These are phyloP conservation scores for Malurus elegans DNA, from an alignment of 2,113 vertebrate species.

Conservation along the genomic window DNA sequence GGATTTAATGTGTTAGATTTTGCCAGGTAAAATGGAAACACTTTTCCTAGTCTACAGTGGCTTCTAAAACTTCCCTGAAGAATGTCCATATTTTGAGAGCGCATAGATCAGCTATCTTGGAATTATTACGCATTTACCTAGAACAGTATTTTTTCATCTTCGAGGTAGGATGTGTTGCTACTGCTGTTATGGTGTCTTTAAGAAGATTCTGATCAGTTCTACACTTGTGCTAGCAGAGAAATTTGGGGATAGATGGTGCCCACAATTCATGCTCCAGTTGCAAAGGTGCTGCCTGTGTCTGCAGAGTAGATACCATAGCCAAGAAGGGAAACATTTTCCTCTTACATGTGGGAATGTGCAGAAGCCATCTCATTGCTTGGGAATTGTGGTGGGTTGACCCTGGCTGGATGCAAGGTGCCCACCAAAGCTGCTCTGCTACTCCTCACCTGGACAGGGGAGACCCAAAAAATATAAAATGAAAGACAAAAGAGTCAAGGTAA, in stretches of 20 bases:
- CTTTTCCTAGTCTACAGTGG: neutral
- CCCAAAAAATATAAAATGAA: neutral
- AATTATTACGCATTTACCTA: neutral
- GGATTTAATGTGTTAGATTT: neutral
- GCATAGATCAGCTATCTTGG: neutral
- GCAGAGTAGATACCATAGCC: neutral
- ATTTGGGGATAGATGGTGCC: neutral
- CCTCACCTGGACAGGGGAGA: neutral
- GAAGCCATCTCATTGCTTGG: neutral
- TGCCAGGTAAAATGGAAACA: neutral
- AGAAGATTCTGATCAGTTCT: neutral
- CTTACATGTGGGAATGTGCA: accelerated
- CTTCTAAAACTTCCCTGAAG: neutral
- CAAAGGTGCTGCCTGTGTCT: neutral
- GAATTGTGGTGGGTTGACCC: neutral
- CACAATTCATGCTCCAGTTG: neutral
- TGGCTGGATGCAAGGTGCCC: neutral
- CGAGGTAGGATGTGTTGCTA: neutral
- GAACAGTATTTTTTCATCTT: neutral
- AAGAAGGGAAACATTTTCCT: neutral
- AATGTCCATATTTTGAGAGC: neutral
- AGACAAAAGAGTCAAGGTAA: neutral
- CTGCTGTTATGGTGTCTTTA: neutral
- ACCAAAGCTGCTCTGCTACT: neutral
- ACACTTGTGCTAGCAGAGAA: neutral